Evolutionary conservation across 2,888 invertebrate genomes (phyloP).

Genomic region (Psylliodes chrysocephalus): DNA sequence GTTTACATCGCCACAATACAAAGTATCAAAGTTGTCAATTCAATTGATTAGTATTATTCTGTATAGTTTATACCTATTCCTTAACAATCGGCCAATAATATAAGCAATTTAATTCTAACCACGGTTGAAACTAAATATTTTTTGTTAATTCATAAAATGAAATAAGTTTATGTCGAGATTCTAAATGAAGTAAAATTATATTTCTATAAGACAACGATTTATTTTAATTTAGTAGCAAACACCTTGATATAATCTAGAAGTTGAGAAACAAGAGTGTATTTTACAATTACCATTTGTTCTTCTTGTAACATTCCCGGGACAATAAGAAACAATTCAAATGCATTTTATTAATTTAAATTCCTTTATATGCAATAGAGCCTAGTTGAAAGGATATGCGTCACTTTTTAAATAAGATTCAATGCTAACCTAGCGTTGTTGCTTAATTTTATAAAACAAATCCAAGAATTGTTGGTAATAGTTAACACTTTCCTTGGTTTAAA

Average conservation of each 20-base stretch:
- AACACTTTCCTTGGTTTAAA: too few species aligned
- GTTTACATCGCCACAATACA: too few species aligned
- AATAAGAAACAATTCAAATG: conserved; percentile 7
- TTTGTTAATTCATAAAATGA: too few species aligned
- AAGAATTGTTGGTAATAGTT: background rate
- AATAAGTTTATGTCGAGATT: too few species aligned
- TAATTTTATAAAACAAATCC: background rate
- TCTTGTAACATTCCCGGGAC: conserved; percentile 12
- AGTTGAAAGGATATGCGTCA: conserved; percentile 3
- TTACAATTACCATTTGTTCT: conserved; percentile 6
- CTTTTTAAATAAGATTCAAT: background rate
- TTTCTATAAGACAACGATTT: too few species aligned
- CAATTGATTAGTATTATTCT: too few species aligned
- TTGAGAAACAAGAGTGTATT: conserved; percentile 1
- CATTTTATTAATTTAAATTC: conserved; percentile 14
- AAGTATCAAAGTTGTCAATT: too few species aligned
- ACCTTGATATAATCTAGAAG: background rate
- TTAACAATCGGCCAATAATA: too few species aligned
- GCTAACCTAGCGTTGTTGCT: background rate
- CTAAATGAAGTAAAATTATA: too few species aligned
- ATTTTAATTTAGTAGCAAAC: background rate
- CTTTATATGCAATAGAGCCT: conserved; percentile 11
- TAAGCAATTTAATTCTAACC: too few species aligned
- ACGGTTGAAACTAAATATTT: too few species aligned
- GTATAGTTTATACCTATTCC: too few species aligned